Percentiles rank a stretch among this genome's conserved stretches.
These are phyloP conservation scores for Syndactyla subalaris DNA, from an alignment of 2,797 vertebrate species.

Conservation along the genomic window DNA sequence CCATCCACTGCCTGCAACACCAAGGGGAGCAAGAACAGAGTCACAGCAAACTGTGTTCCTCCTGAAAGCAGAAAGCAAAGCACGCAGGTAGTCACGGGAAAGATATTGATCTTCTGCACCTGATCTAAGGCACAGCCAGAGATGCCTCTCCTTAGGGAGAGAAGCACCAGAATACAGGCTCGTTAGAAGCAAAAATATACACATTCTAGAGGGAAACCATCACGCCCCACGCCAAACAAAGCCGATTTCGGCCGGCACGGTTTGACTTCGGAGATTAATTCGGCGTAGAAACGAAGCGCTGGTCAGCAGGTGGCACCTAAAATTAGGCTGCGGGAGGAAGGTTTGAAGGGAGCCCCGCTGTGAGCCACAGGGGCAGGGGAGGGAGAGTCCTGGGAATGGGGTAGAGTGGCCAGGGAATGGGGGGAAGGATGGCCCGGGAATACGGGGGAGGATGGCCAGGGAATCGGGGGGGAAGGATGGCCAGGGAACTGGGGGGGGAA, in stretches of 20 bases:
- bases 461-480: no score
- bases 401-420: background rate
- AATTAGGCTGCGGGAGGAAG: slow-evolving; percentile 40
- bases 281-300: background rate
- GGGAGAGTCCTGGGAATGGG: no score
- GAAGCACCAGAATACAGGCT: accelerated
- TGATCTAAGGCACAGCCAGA: background rate
- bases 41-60: background rate
- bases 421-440: no score
- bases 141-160: accelerated
- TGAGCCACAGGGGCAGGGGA: background rate
- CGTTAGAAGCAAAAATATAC: accelerated
- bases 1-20: background rate
- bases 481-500: no score
- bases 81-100: background rate
- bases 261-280: background rate
- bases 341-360: background rate
- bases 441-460: no score
- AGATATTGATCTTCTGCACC: background rate
- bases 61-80: background rate
- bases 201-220: background rate
- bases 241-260: background rate
- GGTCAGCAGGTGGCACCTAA: slow-evolving; percentile 70
- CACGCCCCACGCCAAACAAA: background rate
- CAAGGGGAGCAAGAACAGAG: background rate